Percentiles rank a stretch among this genome's conserved stretches.
These are phyloP conservation scores for Epirrhoe alternata DNA, from an alignment of 2,888 invertebrate species.

Conservation along the genomic window DNA sequence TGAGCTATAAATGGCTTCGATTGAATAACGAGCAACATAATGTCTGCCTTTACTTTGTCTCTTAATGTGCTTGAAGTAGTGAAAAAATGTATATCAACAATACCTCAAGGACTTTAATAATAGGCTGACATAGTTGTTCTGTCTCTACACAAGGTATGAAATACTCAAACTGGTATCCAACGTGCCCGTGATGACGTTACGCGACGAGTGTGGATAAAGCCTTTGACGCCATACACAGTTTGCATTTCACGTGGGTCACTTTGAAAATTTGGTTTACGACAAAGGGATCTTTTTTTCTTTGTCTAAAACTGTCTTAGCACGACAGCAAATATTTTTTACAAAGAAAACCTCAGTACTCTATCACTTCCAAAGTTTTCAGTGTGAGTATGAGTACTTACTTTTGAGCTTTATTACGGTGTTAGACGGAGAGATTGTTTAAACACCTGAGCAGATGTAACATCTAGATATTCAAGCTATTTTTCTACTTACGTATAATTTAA, in stretches of 20 bases:
- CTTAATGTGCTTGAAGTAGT: conserved; percentile 1
- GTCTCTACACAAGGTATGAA: neutral
- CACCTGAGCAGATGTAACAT: neutral
- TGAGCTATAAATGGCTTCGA: conserved; percentile 77
- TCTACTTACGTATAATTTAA: neutral
- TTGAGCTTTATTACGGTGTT: conserved; percentile 7
- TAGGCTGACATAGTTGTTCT: neutral
- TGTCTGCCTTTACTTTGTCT: conserved; percentile 56
- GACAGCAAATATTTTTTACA: conserved; percentile 25
- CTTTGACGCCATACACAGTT: conserved; percentile 78
- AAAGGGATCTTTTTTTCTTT: conserved; percentile 36
- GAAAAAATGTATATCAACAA: neutral
- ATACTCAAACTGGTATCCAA: conserved; percentile 8
- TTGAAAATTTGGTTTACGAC: conserved; percentile 71
- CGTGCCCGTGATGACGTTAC: conserved; percentile 59
- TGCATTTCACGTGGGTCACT: conserved; percentile 70
- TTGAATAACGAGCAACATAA: conserved; percentile 59
- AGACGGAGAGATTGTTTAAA: neutral
- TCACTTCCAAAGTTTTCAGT: conserved; percentile 7
- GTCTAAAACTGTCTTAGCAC: conserved; percentile 25
- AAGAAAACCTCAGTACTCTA: conserved; percentile 14
- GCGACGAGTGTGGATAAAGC: conserved; percentile 75
- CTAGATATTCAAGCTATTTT: neutral
- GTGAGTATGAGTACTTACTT: neutral
- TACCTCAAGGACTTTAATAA: neutral